Evolutionary conservation across 2,888 invertebrate genomes (phyloP).

Genomic region (Geophilus truncorum): DNA sequence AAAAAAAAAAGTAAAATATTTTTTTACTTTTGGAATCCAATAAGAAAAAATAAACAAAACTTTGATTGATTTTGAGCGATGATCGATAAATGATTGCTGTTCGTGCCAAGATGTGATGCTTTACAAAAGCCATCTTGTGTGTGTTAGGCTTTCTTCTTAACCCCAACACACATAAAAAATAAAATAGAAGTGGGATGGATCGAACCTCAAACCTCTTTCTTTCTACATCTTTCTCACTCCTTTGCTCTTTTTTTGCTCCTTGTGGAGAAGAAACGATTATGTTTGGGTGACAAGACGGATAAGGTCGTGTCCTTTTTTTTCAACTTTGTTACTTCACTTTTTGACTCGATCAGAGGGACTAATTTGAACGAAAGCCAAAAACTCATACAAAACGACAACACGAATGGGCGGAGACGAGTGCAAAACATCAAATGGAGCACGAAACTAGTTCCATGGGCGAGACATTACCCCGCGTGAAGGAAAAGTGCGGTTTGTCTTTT

Average conservation of each 20-base stretch:
- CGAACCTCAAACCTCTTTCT: not conserved
- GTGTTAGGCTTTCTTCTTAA: not conserved
- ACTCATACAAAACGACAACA: slow-evolving; percentile 12
- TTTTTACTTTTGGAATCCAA: not conserved
- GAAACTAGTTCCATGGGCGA: slow-evolving; percentile 8
- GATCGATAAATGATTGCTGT: not conserved
- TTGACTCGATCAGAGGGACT: slow-evolving; percentile 2
- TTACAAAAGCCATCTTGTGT: not conserved
- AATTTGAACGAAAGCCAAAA: slow-evolving; percentile 27
- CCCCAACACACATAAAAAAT: not conserved
- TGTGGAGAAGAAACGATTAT: slow-evolving; percentile 14
- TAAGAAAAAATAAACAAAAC: not conserved
- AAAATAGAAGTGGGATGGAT: not conserved
- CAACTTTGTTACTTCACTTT: slow-evolving; percentile 25
- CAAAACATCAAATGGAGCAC: slow-evolving; percentile 20
- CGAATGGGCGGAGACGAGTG: slow-evolving; percentile 20
- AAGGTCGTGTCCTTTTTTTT: slow-evolving; percentile 8
- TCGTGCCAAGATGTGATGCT: not conserved
- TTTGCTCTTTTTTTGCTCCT: not conserved
- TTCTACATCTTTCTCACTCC: not conserved
- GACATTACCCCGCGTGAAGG: slow-evolving; percentile 11
- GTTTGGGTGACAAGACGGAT: slow-evolving; percentile 23
- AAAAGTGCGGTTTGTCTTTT: slow-evolving; percentile 22
- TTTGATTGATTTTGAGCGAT: not conserved
- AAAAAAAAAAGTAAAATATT: not conserved